Evolutionary conservation across 1,140 invertebrate species (phyloP).

Genomic region (Drusus annulatus): DNA sequence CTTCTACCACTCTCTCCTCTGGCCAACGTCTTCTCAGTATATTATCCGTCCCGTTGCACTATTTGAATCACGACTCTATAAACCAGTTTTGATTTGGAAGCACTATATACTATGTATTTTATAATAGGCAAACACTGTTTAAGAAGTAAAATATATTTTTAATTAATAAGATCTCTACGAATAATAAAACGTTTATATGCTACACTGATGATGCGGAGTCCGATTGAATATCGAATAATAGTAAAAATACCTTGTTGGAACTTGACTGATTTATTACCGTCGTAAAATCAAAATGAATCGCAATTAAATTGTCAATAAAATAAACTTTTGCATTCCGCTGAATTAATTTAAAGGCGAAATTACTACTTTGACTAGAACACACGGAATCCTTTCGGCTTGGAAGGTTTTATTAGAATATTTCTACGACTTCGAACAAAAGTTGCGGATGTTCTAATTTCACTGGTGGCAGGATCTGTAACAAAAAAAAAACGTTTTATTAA

Average conservation of each 20-base stretch:
- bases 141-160: slow-evolving; percentile 15
- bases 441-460: not conserved
- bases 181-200: slow-evolving; percentile 27
- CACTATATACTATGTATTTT: not conserved
- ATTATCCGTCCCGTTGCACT: not conserved
- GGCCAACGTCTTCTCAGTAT: too few species aligned
- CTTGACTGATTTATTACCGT: slow-evolving; percentile 10
- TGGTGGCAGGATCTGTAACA: not conserved
- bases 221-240: not conserved
- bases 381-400: not conserved
- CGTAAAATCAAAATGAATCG: slow-evolving; percentile 30
- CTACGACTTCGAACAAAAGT: not conserved
- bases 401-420: not conserved
- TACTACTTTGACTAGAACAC: slow-evolving; percentile 2
- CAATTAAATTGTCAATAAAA: slow-evolving; percentile 37
- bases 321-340: slow-evolving; percentile 28
- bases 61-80: not conserved
- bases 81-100: slow-evolving; percentile 13
- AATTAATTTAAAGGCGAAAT: slow-evolving; percentile 27
- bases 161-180: slow-evolving; percentile 18
- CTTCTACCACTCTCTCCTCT: not conserved
- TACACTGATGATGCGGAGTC: not conserved
- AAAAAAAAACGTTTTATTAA: slow-evolving; percentile 3
- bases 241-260: not conserved
- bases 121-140: slow-evolving; percentile 10